These are phyloP conservation scores for Macrochelys suwanniensis DNA, from an alignment of 2,797 vertebrate species.

Conservation along the genomic window DNA sequence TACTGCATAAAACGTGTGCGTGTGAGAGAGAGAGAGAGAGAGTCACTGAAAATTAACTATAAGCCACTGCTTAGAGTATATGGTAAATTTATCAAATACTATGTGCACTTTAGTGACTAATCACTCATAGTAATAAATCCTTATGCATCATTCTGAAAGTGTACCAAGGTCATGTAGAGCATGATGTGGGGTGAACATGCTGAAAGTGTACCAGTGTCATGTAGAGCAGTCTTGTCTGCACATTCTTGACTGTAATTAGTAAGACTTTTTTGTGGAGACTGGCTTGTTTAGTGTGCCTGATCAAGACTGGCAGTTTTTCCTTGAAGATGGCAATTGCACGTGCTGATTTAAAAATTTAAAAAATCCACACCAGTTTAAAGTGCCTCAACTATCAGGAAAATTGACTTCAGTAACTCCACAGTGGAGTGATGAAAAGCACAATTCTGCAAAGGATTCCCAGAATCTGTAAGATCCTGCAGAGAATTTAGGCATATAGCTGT, in stretches of 20 bases:
- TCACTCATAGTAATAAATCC: neutral
- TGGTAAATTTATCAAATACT: neutral
- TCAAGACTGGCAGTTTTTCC: neutral
- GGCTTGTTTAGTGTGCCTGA: fast-evolving
- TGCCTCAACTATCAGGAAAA: neutral
- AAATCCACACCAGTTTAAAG: neutral
- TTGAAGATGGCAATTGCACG: neutral
- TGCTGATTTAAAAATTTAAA: neutral
- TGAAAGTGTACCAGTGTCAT: neutral
- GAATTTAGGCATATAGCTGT: neutral
- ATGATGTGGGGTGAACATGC: neutral
- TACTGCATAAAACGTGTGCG: neutral
- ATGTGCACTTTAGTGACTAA: neutral
- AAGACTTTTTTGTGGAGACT: neutral
- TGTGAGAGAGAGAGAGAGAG: neutral
- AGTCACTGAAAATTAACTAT: neutral
- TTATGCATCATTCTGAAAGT: neutral
- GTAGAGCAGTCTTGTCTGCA: neutral
- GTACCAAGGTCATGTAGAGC: neutral
- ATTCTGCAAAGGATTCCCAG: neutral
- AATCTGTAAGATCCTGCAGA: neutral
- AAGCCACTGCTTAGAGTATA: neutral
- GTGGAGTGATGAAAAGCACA: neutral
- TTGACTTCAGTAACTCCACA: neutral
- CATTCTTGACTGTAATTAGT: conserved; percentile 15